A percentile compares a stretch with the other conserved stretches of the same genome.
These are phyloP conservation scores for Agriopis marginaria DNA, from an alignment of 2,888 invertebrate genomes.

Conservation along the genomic window DNA sequence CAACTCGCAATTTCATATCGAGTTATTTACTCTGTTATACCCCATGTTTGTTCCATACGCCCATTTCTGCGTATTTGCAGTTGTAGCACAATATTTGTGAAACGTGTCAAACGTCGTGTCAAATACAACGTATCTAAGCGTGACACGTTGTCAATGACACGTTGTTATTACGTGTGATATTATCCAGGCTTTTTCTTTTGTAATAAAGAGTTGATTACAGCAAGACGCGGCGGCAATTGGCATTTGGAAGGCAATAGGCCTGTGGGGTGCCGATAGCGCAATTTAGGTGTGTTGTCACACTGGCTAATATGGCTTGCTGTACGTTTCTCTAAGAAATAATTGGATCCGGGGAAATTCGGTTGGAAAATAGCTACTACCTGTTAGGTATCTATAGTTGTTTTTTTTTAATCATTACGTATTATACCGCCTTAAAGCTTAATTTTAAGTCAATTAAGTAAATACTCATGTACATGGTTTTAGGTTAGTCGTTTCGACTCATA, in stretches of 20 bases:
- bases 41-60: conserved; percentile 77
- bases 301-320: conserved; percentile 48
- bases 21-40: conserved; percentile 69
- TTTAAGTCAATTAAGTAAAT: too few relatives aligned
- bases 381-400: conserved; percentile 24
- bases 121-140: conserved; percentile 81
- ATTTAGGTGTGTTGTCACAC: conserved; percentile 55
- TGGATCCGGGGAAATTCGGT: conserved; percentile 7
- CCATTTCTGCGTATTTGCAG: conserved; percentile 76
- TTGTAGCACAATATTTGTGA: conserved; percentile 83
- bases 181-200: conserved; percentile 78
- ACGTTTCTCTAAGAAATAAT: conserved; percentile 30
- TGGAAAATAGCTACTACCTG: conserved; percentile 4
- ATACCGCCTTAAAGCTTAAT: background rate
- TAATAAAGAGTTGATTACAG: conserved; percentile 82
- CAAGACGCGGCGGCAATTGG: conserved; percentile 66
- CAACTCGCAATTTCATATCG: conserved; percentile 75
- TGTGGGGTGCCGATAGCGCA: conserved; percentile 74
- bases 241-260: conserved; percentile 63
- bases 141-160: conserved; percentile 76
- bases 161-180: conserved; percentile 82
- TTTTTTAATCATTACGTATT: background rate
- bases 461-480: background rate
- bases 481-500: too few relatives aligned
- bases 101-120: conserved; percentile 81